Evolutionary conservation across 37 sponge, comb jelly and placozoan species (phyloP).

Genomic region (Cliona cf. orientalis): DNA sequence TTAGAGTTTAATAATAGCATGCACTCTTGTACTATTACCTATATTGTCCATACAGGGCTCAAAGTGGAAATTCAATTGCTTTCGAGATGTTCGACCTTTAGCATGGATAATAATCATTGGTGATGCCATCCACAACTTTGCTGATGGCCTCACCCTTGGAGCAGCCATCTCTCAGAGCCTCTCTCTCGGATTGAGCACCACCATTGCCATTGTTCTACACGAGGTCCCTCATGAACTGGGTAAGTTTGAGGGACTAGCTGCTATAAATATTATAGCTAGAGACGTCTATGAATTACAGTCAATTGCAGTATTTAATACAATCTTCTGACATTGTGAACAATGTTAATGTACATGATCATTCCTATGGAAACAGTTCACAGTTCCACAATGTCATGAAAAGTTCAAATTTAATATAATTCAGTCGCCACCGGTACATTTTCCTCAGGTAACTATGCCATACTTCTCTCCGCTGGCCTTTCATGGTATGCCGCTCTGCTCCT

Average conservation of each 20-base stretch:
- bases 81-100: slow-evolving; percentile 20
- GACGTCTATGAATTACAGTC: too few relatives aligned
- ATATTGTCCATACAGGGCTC: not conserved
- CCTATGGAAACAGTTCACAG: too few relatives aligned
- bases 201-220: slow-evolving; percentile 64
- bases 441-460: slow-evolving; percentile 79
- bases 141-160: slow-evolving; percentile 79
- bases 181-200: slow-evolving; percentile 58
- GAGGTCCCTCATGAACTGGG: slow-evolving; percentile 81
- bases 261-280: too few relatives aligned
- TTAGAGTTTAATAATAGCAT: too few relatives aligned
- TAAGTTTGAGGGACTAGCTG: slow-evolving; percentile 14
- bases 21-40: not conserved
- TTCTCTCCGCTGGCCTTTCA: slow-evolving; percentile 76
- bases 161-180: slow-evolving; percentile 65
- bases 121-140: slow-evolving; percentile 76
- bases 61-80: not conserved
- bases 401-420: too few relatives aligned
- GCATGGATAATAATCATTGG: slow-evolving; percentile 64
- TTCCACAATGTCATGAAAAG: too few relatives aligned
- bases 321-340: too few relatives aligned
- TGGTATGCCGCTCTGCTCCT: slow-evolving; percentile 61
- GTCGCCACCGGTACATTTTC: too few relatives aligned
- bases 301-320: too few relatives aligned
- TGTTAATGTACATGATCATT: too few relatives aligned